Conservation (phyloP, 2,113 vertebrate species). For the Embiotoca jacksoni region DNA sequence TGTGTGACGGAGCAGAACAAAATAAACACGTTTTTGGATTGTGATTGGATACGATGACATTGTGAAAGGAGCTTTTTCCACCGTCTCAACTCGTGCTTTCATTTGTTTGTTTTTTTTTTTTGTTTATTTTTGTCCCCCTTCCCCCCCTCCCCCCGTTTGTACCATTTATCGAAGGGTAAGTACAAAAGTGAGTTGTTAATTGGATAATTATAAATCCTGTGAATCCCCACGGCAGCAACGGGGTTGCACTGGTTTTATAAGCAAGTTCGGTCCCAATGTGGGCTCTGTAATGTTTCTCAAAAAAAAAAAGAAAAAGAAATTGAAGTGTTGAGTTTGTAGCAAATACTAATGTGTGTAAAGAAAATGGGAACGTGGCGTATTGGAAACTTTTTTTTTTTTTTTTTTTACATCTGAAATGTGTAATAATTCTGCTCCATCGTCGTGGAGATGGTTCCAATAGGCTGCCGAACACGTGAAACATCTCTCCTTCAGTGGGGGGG, state of each 20-base stretch:
- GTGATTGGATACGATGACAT: slow-evolving; percentile 22
- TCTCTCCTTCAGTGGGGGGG: slow-evolving; percentile 65
- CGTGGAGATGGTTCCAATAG: slow-evolving; percentile 65
- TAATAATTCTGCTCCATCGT: slow-evolving; percentile 61
- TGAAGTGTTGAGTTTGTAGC: slow-evolving; percentile 74
- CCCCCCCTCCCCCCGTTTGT: slow-evolving; percentile 22
- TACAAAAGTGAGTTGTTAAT: slow-evolving; percentile 55
- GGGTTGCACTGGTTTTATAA: slow-evolving; percentile 57
- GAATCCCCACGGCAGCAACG: neutral
- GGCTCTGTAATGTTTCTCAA: slow-evolving; percentile 78
- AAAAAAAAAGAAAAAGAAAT: slow-evolving; percentile 60
- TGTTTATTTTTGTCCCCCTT: slow-evolving; percentile 17
- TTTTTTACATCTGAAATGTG: slow-evolving; percentile 59
- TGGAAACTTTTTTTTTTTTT: slow-evolving; percentile 65
- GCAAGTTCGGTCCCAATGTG: slow-evolving; percentile 70
- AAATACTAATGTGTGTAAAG: slow-evolving; percentile 76
- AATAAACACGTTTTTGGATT: slow-evolving; percentile 33
- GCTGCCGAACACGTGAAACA: slow-evolving; percentile 68
- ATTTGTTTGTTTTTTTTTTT: slow-evolving; percentile 39
- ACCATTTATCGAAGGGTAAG: slow-evolving; percentile 42
- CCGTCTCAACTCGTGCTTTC: slow-evolving; percentile 22
- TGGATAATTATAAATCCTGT: slow-evolving; percentile 60
- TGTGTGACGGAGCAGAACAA: slow-evolving; percentile 8
- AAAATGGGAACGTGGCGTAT: slow-evolving; percentile 62
- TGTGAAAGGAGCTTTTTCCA: slow-evolving; percentile 31